Evolutionary conservation across 30 jellyfish, hydroid and myxozoan species (phyloP).

Genomic region (Aurelia sp.): DNA sequence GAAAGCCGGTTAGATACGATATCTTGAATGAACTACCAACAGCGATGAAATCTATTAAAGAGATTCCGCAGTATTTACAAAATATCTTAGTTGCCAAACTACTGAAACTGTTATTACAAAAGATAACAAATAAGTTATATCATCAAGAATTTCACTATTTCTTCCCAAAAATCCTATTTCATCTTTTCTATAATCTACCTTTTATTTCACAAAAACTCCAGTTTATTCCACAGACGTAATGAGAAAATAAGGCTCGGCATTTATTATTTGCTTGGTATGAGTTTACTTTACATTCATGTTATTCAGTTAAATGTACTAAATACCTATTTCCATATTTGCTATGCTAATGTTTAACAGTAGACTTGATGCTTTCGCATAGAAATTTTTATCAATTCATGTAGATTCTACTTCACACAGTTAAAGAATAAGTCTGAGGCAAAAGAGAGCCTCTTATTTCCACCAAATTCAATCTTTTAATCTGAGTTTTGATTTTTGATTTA

Average conservation of each 20-base stretch:
- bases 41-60: too few relatives aligned
- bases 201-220: too few relatives aligned
- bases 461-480: slow-evolving; percentile 32
- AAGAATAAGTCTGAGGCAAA: slow-evolving; percentile 5
- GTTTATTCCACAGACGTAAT: too few relatives aligned
- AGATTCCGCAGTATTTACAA: too few relatives aligned
- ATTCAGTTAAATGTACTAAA: neutral
- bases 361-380: neutral
- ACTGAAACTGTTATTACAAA: too few relatives aligned
- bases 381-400: slow-evolving; percentile 37
- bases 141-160: too few relatives aligned
- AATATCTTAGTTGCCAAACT: too few relatives aligned
- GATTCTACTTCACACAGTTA: slow-evolving; percentile 12
- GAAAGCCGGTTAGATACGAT: too few relatives aligned
- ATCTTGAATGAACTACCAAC: too few relatives aligned
- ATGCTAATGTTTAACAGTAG: neutral
- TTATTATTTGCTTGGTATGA: neutral
- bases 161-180: too few relatives aligned
- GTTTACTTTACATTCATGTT: neutral
- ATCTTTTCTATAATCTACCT: too few relatives aligned
- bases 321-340: neutral
- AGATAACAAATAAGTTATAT: too few relatives aligned
- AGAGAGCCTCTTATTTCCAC: slow-evolving; percentile 23
- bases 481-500: slow-evolving; percentile 46
- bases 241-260: neutral